Evolutionary conservation across 2,797 vertebrate species (phyloP), one percentile per base, ranked within the genome.

Genomic region (Brachyalestes nurse): DNA sequence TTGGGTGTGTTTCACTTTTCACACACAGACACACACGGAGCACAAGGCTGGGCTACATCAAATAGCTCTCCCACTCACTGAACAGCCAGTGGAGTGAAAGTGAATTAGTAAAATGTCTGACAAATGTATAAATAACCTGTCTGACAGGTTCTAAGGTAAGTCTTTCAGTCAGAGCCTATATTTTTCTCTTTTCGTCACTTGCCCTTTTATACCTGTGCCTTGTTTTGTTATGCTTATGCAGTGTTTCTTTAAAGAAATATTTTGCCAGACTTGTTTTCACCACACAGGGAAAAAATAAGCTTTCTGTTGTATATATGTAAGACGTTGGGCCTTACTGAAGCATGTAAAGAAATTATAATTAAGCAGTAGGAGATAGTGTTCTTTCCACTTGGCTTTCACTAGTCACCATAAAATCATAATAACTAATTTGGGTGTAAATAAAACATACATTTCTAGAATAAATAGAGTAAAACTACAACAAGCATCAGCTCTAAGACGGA

Each of bases 1-100:
- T 84, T 87, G 80, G 84, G 84, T 74, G 85, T 85, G 85, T 28
- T 76, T 79, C 34, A 72, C 67, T 75, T 53, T 62, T 21, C 40
- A 47, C 65, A 60, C 51, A 55, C 51, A 75, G 69, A 74, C 13
- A 71, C 77, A 77, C 61, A 78, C 19, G 21, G 9, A 53, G 53
- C 34, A 53, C 65, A 70, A 72, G 58, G 58, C 42, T 19, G 62
- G 70, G 75, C 64, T 28, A 78, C 61, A 79, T 83, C 47, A 83
- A 71, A 79, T 21, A 77, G 49, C 66, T 23, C 16, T 69, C 16
- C 34, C 47, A 40, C 49, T 51, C 16, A 76, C 49, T 38, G 9
- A 75, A 14, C 34, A 55, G 49, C 28, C 55, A 64, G 21, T 6
- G 12, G n/a, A 72, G 34, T 74, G 78, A 77, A 73, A 53, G 64